Conservation (phyloP, 2,797 vertebrate species). For the Geotrypetes seraphini region DNA sequence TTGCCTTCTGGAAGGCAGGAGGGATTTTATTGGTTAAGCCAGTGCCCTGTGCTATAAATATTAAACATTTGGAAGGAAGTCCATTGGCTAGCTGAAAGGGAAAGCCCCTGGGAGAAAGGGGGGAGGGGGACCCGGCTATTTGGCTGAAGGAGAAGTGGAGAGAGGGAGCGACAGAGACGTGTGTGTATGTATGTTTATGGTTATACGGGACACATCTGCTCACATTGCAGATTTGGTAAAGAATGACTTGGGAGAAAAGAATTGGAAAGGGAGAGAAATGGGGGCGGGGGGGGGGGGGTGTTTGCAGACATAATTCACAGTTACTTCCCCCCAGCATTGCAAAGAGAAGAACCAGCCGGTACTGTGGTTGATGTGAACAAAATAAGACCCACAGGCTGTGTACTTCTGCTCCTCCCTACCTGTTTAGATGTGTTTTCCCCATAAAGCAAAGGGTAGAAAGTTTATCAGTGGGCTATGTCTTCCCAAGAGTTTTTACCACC, state of each 20-base stretch:
- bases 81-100: constrained; percentile 21
- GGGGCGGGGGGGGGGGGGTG: no score
- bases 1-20: constrained; percentile 1
- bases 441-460: no score
- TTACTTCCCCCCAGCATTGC: no score
- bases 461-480: no score
- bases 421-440: no score
- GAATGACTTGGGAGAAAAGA: constrained; percentile 61
- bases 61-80: constrained; percentile 42
- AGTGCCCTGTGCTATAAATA: constrained; percentile 46
- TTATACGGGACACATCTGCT: constrained; percentile 44
- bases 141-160: constrained; percentile 10
- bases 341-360: no score
- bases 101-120: constrained; percentile 4
- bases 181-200: background rate
- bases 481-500: no score
- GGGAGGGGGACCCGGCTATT: constrained; percentile 6
- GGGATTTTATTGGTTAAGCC: constrained; percentile 42
- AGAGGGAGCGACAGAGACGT: constrained; percentile 1
- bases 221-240: constrained; percentile 62
- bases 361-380: no score
- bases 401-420: no score
- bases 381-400: no score
- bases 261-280: constrained; percentile 24
- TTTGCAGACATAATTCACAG: no score